Conservation (phyloP, 2,888 invertebrate genomes). For the Rhingia campestris region DNA sequence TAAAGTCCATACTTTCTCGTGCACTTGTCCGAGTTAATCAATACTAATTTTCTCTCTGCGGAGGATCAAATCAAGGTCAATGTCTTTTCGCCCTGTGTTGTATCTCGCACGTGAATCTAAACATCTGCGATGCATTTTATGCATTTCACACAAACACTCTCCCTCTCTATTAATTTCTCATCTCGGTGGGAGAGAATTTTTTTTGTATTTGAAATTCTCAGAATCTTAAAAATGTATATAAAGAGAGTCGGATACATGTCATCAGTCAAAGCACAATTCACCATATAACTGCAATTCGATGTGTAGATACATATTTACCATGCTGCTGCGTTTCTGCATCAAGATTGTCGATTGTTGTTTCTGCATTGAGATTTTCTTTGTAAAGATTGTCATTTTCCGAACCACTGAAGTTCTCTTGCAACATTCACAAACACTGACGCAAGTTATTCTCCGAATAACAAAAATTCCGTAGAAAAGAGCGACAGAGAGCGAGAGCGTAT, state of each 20-base stretch:
- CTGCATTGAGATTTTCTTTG: too few species aligned
- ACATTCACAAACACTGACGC: slow-evolving; percentile 9
- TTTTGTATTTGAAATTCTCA: not conserved
- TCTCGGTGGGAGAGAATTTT: not conserved
- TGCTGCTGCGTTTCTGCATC: too few species aligned
- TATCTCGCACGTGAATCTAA: slow-evolving; percentile 56
- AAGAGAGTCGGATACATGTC: not conserved
- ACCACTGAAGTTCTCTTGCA: slow-evolving; percentile 28
- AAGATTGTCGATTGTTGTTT: too few species aligned
- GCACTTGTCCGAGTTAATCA: slow-evolving; percentile 34
- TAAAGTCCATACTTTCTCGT: slow-evolving; percentile 18
- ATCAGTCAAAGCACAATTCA: not conserved
- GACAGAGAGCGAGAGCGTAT: not conserved
- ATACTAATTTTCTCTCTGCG: slow-evolving; percentile 42
- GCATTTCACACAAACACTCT: not conserved
- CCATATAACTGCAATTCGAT: too few species aligned
- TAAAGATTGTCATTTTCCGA: too few species aligned
- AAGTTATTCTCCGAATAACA: not conserved
- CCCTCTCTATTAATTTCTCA: not conserved
- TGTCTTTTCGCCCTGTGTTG: slow-evolving; percentile 47
- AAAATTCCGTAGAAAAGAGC: not conserved
- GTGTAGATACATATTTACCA: too few species aligned
- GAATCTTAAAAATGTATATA: not conserved
- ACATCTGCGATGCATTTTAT: slow-evolving; percentile 44
- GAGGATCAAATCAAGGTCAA: slow-evolving; percentile 60